A percentile compares a stretch with the other conserved stretches of the same genome.
Conservation (phyloP, 2,113 vertebrate species). For the Casuarius casuarius region DNA sequence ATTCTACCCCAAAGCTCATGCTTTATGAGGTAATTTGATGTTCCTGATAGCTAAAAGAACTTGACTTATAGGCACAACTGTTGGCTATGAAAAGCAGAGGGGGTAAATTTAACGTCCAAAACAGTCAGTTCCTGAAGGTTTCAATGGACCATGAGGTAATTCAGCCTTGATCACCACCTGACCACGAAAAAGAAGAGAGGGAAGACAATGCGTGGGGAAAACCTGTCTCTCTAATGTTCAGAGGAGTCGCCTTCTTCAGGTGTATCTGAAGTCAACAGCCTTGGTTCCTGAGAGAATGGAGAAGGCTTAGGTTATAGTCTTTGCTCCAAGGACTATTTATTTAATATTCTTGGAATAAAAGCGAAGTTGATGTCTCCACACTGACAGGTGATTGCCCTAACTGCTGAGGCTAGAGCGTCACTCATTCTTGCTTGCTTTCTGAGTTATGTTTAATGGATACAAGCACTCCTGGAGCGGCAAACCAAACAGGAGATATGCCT, state of each 20-base stretch:
- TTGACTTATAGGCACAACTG: background rate
- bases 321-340: background rate
- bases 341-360: background rate
- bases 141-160: background rate
- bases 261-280: background rate
- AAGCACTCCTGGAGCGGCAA: background rate
- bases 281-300: background rate
- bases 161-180: background rate
- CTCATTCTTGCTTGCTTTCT: background rate
- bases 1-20: rapidly evolving
- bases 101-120: background rate
- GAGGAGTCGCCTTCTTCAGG: background rate
- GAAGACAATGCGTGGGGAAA: background rate
- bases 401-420: background rate
- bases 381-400: background rate
- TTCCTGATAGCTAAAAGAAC: background rate
- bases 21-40: constrained; percentile 5
- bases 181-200: background rate
- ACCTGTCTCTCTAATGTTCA: rapidly evolving
- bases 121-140: background rate
- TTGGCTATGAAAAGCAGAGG: background rate
- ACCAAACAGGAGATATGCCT: background rate
- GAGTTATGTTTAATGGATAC: background rate
- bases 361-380: background rate
- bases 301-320: background rate